Conservation (phyloP, 2,888 invertebrate species). For the Dysmachus trigonus region DNA sequence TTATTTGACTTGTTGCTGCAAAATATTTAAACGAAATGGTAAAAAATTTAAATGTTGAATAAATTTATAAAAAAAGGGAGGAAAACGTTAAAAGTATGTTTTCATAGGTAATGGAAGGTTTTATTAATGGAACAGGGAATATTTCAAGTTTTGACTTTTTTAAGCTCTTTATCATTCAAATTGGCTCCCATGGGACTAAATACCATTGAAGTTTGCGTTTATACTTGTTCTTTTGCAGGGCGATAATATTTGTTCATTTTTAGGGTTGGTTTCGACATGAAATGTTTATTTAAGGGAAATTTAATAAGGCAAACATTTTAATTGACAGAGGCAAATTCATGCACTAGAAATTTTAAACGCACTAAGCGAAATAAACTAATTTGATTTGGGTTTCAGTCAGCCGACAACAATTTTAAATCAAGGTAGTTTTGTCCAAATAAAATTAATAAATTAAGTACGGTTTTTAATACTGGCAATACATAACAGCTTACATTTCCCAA, state of each 20-base stretch:
- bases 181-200: not conserved
- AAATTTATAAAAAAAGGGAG: not conserved
- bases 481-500: too few relatives aligned
- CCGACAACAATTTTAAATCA: too few relatives aligned
- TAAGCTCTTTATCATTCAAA: not conserved
- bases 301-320: too few relatives aligned
- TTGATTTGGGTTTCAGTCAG: too few relatives aligned
- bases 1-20: slow-evolving; percentile 55
- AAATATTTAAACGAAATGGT: slow-evolving; percentile 14
- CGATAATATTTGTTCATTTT: not conserved
- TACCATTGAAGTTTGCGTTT: not conserved
- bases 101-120: not conserved
- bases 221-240: not conserved
- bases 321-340: too few relatives aligned
- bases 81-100: not conserved
- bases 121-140: not conserved
- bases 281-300: too few relatives aligned
- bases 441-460: too few relatives aligned
- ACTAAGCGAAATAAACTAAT: too few relatives aligned
- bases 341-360: too few relatives aligned
- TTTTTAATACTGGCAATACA: too few relatives aligned
- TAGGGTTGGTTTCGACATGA: not conserved
- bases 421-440: too few relatives aligned
- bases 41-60: not conserved
- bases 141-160: not conserved